phyloP scores from a whole-genome alignment of 2,888 invertebrate species.

The Scaptomyza parva region DNA sequence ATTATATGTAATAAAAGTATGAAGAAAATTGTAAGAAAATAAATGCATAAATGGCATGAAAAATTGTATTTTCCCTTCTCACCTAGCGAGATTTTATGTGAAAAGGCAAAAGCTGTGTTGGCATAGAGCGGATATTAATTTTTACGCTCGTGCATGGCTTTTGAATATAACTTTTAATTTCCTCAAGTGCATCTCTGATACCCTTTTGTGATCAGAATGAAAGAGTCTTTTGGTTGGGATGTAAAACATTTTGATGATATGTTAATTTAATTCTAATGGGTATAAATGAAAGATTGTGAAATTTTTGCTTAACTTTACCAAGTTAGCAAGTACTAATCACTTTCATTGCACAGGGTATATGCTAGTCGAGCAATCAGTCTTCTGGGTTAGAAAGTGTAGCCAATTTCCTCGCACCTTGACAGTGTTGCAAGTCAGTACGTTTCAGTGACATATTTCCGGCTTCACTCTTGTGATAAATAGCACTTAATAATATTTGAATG shows the following conservation, averaged over 20 bases:
- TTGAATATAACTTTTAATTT: constrained; percentile 72
- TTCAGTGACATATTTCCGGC: constrained; percentile 57
- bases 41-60: background rate
- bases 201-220: constrained; percentile 6
- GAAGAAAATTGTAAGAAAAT: background rate
- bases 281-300: too few relatives aligned
- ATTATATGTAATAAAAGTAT: background rate
- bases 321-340: background rate
- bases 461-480: constrained; percentile 58
- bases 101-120: constrained; percentile 1
- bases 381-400: constrained; percentile 19
- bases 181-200: constrained; percentile 59
- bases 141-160: constrained; percentile 72
- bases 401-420: constrained; percentile 63
- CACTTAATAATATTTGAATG: constrained; percentile 47
- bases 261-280: background rate
- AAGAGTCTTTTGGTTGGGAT: background rate
- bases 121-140: constrained; percentile 70
- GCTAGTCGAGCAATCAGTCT: background rate
- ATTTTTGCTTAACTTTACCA: too few relatives aligned
- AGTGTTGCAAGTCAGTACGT: constrained; percentile 32
- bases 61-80: background rate
- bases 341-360: background rate
- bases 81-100: constrained; percentile 4
- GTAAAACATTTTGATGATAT: background rate